phyloP scores from a whole-genome alignment of 2,888 invertebrate genomes.

The Spilarctia lutea region DNA sequence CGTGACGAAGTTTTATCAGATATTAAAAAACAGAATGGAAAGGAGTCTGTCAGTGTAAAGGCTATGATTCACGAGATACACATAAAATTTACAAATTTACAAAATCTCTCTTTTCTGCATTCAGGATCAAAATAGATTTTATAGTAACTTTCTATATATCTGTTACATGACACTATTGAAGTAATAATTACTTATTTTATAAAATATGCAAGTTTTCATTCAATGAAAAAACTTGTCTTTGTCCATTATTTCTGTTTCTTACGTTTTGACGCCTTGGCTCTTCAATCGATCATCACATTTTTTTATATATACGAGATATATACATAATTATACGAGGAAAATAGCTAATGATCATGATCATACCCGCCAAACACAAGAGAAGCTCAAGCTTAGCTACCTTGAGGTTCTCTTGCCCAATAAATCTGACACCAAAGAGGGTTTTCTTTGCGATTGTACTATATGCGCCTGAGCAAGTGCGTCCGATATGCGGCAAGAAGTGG shows the following conservation, averaged over 20 bases:
- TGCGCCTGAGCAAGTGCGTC: constrained; percentile 51
- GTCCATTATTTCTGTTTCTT: too few relatives aligned
- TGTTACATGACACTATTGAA: neutral
- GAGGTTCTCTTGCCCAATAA: neutral
- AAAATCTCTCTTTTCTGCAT: neutral
- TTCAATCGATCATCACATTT: too few relatives aligned
- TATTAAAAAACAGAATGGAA: neutral
- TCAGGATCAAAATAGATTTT: neutral
- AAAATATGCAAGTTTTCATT: too few relatives aligned
- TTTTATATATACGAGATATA: neutral
- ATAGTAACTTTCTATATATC: neutral
- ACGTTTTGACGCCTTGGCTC: too few relatives aligned
- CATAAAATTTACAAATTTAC: neutral
- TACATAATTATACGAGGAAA: too few relatives aligned
- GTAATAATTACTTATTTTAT: too few relatives aligned
- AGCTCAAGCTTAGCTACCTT: neutral
- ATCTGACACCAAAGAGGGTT: neutral
- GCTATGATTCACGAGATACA: neutral
- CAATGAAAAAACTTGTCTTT: too few relatives aligned
- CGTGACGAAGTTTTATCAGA: neutral
- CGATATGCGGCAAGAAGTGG: constrained; percentile 63
- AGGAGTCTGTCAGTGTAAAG: too few relatives aligned
- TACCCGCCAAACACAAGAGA: neutral
- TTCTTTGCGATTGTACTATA: constrained; percentile 45
- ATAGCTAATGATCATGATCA: neutral